Evolutionary conservation across 2,888 invertebrate species (phyloP).

Genomic region (Erebia palarica): DNA sequence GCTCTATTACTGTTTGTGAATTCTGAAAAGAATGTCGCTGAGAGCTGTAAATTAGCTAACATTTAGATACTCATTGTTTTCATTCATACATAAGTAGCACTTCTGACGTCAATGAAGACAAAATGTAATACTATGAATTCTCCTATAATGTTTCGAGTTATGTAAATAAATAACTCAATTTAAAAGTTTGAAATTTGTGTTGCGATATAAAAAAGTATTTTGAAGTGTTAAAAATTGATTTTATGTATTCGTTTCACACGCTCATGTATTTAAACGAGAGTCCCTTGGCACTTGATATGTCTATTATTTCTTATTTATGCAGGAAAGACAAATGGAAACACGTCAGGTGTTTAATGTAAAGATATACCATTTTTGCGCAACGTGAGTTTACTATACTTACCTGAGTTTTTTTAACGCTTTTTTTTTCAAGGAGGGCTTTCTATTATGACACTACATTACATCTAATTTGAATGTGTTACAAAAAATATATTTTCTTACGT

Average conservation of each 20-base stretch:
- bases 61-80: conserved; percentile 2
- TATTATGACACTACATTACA: neutral
- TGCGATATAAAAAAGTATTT: conserved; percentile 28
- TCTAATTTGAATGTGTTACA: neutral
- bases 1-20: neutral
- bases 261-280: conserved; percentile 37
- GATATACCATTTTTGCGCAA: neutral
- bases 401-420: neutral
- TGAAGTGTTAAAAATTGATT: conserved; percentile 32
- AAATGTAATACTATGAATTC: neutral
- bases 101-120: neutral
- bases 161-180: conserved; percentile 6
- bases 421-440: neutral
- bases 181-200: conserved; percentile 9
- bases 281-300: conserved; percentile 35
- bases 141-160: conserved; percentile 3
- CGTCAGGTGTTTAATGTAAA: conserved; percentile 1
- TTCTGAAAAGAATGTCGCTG: conserved; percentile 6
- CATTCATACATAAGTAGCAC: neutral
- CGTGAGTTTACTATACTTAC: neutral
- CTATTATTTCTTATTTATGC: conserved; percentile 28
- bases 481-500: neutral
- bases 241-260: conserved; percentile 31
- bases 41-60: neutral
- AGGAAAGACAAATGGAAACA: conserved; percentile 13